phyloP scores from a whole-genome alignment of 2,888 invertebrate species.

The Thereva nobilitata region DNA sequence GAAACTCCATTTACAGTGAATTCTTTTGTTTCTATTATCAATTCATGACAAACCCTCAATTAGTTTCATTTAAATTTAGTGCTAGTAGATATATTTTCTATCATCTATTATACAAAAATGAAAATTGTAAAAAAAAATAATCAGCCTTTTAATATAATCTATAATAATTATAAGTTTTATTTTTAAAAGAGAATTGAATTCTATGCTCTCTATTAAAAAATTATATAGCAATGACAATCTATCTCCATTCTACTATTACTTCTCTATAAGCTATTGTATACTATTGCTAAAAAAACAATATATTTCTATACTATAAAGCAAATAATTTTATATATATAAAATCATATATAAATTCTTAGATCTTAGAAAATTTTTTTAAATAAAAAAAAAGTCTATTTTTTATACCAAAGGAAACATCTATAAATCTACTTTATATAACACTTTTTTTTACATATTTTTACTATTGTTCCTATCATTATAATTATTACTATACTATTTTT shows the following conservation, averaged over 20 bases:
- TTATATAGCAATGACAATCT: no score
- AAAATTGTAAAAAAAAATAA: conserved; percentile 11
- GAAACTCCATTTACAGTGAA: neutral
- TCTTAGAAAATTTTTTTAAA: no score
- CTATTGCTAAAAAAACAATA: no score
- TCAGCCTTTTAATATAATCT: conserved; percentile 9
- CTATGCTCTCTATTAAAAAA: no score
- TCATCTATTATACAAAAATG: conserved; percentile 23
- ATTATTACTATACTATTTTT: conserved; percentile 13
- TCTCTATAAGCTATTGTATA: no score
- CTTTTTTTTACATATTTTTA: neutral
- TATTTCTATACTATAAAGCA: no score
- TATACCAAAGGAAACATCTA: no score
- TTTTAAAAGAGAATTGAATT: neutral
- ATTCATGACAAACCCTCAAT: conserved; percentile 19
- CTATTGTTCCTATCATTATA: conserved; percentile 8
- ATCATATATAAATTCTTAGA: no score
- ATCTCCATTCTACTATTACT: no score
- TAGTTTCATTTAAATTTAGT: conserved; percentile 5
- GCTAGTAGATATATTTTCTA: conserved; percentile 28
- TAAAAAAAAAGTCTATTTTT: no score
- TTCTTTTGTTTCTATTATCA: neutral
- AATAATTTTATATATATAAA: no score
- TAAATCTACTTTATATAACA: no score
- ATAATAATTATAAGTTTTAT: conserved; percentile 1